Percentiles rank a stretch among this genome's conserved stretches.
phyloP scores from a whole-genome alignment of 2,797 vertebrate genomes.

The Lacerta bilineata region DNA sequence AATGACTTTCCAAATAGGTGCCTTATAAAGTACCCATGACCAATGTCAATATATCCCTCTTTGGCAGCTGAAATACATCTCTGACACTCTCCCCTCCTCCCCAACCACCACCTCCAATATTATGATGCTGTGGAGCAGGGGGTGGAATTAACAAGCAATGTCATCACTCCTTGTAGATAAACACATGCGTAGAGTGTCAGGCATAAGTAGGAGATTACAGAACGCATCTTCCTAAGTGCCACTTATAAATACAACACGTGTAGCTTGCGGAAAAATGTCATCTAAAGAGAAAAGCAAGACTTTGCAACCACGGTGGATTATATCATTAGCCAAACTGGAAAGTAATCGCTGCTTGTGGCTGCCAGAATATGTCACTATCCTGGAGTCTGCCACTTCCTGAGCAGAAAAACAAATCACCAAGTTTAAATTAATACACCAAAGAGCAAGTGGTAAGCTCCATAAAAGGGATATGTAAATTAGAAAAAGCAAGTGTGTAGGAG shows the following conservation, averaged over 20 bases:
- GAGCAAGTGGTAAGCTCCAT: neutral
- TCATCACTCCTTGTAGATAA: slow-evolving; percentile 74
- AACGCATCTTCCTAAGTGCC: slow-evolving; percentile 71
- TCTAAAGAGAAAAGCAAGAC: slow-evolving; percentile 69
- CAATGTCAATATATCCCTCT: slow-evolving; percentile 70
- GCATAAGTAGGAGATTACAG: slow-evolving; percentile 76
- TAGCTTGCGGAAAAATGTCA: slow-evolving; percentile 71
- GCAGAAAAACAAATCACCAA: slow-evolving; percentile 49
- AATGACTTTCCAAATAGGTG: slow-evolving; percentile 14
- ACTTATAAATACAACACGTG: slow-evolving; percentile 73
- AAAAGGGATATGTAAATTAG: slow-evolving; percentile 39
- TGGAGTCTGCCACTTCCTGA: slow-evolving; percentile 44
- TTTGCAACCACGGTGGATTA: slow-evolving; percentile 69
- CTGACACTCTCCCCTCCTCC: slow-evolving; percentile 47
- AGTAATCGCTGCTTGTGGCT: slow-evolving; percentile 66
- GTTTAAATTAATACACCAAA: slow-evolving; percentile 53
- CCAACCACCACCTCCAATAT: slow-evolving; percentile 45
- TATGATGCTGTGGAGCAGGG: slow-evolving; percentile 54
- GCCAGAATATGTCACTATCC: slow-evolving; percentile 45
- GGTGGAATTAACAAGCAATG: slow-evolving; percentile 67
- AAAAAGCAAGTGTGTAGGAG: neutral
- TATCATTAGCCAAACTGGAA: slow-evolving; percentile 72
- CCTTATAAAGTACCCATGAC: slow-evolving; percentile 65
- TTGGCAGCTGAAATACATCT: slow-evolving; percentile 72
- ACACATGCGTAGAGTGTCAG: slow-evolving; percentile 72